A percentile compares a stretch with the other conserved stretches of the same genome.
phyloP scores from a whole-genome alignment of 2,113 vertebrate species.

The Heloderma charlesbogerti region DNA sequence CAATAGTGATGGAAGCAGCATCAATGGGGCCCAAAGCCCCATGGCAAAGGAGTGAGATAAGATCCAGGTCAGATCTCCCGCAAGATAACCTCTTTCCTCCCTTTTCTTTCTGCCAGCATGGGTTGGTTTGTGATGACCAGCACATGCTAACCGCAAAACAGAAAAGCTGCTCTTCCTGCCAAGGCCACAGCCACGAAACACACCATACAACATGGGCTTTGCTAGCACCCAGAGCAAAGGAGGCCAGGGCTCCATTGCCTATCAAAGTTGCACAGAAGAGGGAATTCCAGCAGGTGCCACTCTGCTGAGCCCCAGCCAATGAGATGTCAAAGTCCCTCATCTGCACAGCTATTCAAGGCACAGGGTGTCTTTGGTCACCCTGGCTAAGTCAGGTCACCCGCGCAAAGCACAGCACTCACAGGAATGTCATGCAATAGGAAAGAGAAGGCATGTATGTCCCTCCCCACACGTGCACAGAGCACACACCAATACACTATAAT shows the following conservation, averaged over 20 bases:
- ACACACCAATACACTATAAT: neutral
- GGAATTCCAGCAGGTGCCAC: neutral
- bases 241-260: neutral
- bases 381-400: neutral
- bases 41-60: neutral
- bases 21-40: neutral
- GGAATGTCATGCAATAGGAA: neutral
- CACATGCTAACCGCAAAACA: neutral
- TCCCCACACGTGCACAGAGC: neutral
- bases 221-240: neutral
- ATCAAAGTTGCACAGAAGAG: neutral
- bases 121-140: neutral
- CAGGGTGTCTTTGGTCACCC: neutral
- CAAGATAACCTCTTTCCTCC: neutral
- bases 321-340: neutral
- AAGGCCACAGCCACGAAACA: neutral
- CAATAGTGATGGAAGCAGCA: neutral
- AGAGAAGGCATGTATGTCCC: too few relatives aligned
- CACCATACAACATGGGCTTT: neutral
- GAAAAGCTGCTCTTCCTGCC: neutral
- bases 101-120: neutral
- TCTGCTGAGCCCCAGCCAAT: neutral
- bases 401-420: neutral
- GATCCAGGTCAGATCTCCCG: neutral
- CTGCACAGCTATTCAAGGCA: neutral